Conservation (phyloP, 2,888 invertebrate genomes). For the Cryptosula pallasiana region DNA sequence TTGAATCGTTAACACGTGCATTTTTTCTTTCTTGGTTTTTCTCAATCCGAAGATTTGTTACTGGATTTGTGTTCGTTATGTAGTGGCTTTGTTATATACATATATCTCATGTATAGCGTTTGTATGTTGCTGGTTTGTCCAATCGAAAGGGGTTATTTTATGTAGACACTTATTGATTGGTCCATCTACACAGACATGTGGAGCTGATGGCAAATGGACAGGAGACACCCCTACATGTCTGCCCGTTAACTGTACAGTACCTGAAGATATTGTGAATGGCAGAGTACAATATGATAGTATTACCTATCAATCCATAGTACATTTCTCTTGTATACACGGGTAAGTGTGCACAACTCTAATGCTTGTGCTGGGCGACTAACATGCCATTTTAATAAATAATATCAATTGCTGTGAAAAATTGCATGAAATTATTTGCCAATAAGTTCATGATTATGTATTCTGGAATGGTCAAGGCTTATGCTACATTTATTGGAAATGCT, state of each 20-base stretch:
- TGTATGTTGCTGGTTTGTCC: no score
- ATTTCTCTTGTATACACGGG: conserved; percentile 10
- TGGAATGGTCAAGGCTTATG: no score
- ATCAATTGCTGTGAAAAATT: no score
- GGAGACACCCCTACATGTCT: conserved; percentile 62
- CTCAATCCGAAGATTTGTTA: no score
- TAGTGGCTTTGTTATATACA: background rate
- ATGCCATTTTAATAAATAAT: no score
- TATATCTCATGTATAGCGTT: no score
- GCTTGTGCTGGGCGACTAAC: no score
- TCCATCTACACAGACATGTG: conserved; percentile 61
- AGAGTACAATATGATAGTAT: background rate
- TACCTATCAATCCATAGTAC: background rate
- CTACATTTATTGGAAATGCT: no score
- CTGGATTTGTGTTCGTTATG: background rate
- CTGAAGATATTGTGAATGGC: background rate
- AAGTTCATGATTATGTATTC: no score
- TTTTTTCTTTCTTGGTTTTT: background rate
- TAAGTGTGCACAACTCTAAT: background rate
- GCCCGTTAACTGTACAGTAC: conserved; percentile 32
- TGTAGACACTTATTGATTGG: conserved; percentile 59
- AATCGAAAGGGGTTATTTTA: no score
- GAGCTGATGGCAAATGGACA: conserved; percentile 64
- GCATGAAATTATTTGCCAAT: no score
- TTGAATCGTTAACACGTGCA: no score